Evolutionary conservation across 2,113 vertebrate genomes (phyloP).

Genomic region (Ptilonorhynchus violaceus): DNA sequence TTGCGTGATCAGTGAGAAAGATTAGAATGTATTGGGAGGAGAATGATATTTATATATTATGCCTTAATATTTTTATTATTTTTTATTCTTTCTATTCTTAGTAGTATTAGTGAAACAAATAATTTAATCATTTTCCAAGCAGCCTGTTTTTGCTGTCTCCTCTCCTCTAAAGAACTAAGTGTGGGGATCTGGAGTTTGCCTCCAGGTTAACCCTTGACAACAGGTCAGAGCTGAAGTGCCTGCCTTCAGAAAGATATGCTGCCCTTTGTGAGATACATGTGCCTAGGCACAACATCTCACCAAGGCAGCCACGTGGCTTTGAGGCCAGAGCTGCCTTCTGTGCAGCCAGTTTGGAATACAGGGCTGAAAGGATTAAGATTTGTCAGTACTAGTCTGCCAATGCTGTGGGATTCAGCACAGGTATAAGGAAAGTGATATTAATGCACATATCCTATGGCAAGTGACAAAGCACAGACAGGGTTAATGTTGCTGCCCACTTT

Average conservation of each 20-base stretch:
- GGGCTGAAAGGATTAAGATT: not conserved
- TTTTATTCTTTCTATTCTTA: no score
- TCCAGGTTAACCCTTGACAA: no score
- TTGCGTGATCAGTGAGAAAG: no score
- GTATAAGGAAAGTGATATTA: not conserved
- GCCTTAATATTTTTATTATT: no score
- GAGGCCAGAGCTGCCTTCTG: not conserved
- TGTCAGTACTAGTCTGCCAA: not conserved
- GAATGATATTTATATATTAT: no score
- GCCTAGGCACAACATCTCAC: not conserved
- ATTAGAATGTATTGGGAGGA: no score
- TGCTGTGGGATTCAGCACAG: not conserved
- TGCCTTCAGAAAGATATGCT: not conserved
- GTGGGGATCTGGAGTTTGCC: no score
- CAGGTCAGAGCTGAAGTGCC: fast-evolving
- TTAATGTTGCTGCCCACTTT: not conserved
- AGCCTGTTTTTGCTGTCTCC: no score
- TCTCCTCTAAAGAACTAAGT: no score
- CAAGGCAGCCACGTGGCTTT: fast-evolving
- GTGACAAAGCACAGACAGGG: not conserved
- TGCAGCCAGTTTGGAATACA: fast-evolving
- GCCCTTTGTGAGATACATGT: not conserved
- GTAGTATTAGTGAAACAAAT: no score
- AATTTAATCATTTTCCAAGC: no score
- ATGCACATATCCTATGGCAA: not conserved